phyloP scores from a whole-genome alignment of 2,113 vertebrate species.

The human (Homo sapiens) region GRCh38 chr13:45774001-45774500 shows the following conservation, averaged over 20 bases:
- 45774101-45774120: background rate
- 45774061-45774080: background rate
- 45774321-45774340: background rate
- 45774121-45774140: background rate
- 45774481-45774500: background rate
- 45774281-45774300: background rate
- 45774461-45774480: background rate
- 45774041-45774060: background rate
- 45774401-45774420: background rate
- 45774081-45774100: background rate
- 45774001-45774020: background rate
- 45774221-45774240: too few species aligned
- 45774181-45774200: background rate
- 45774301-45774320: background rate
- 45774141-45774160: background rate
- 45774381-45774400: background rate
- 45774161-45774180: background rate
- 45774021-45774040: background rate
- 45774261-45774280: background rate
- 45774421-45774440: background rate
- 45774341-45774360: background rate
- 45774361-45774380: background rate
- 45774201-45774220: background rate
- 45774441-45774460: constrained; percentile 3
- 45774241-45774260: background rate